phyloP scores from a whole-genome alignment of 30 jellyfish, hydroid and myxozoan genomes.

The Nemopilema nomurai region DNA sequence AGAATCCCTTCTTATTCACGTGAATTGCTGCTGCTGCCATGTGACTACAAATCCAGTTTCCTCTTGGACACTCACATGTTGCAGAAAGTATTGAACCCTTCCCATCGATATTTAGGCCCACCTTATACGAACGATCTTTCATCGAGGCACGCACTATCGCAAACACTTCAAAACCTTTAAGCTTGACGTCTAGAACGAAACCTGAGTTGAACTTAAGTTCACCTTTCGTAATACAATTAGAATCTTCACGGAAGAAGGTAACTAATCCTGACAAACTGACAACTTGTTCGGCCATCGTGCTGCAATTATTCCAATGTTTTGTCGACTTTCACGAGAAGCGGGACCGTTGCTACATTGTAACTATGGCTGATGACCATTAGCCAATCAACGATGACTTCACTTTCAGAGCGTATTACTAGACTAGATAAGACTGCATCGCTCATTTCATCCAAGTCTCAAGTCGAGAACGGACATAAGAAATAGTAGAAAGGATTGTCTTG shows the following conservation, averaged over 20 bases:
- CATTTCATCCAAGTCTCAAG: no score
- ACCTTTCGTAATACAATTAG: background rate
- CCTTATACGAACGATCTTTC: slow-evolving; percentile 6
- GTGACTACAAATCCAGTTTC: slow-evolving; percentile 13
- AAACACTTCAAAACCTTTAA: background rate
- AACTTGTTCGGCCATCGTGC: background rate
- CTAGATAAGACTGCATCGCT: no score
- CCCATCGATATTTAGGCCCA: slow-evolving; percentile 9
- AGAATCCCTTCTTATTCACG: slow-evolving; percentile 7
- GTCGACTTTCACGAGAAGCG: background rate
- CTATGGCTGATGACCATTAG: slow-evolving; percentile 18
- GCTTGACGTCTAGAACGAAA: background rate
- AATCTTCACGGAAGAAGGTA: background rate
- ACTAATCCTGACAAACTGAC: slow-evolving; percentile 24
- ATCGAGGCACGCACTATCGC: slow-evolving; percentile 7
- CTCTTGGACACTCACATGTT: slow-evolving; percentile 4
- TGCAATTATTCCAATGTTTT: background rate
- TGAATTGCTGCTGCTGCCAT: slow-evolving; percentile 2
- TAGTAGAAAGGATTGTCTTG: no score
- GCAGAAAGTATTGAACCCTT: background rate
- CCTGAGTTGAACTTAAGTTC: slow-evolving; percentile 2
- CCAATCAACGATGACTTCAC: slow-evolving; percentile 44
- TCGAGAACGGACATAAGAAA: no score
- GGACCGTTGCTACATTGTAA: slow-evolving; percentile 46
- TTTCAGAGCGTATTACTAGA: slow-evolving; percentile 2